Evolutionary conservation across 2,888 invertebrate species (phyloP).

Genomic region (Lasioglossum lativentre): DNA sequence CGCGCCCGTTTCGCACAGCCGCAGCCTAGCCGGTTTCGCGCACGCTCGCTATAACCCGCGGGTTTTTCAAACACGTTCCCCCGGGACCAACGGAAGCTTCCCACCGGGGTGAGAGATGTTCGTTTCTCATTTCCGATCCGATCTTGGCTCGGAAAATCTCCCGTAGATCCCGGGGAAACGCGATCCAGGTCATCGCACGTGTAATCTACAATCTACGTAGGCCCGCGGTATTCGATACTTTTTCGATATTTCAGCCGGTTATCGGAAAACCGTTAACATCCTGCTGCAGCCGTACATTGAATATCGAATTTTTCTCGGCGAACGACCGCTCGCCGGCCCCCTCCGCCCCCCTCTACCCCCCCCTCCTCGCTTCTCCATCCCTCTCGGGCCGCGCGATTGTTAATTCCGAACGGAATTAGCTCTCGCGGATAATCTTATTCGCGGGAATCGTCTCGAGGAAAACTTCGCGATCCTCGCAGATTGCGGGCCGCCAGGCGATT

Average conservation of each 20-base stretch:
- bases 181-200: background rate
- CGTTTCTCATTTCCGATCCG: constrained; percentile 4
- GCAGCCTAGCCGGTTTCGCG: background rate
- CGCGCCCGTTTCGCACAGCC: background rate
- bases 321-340: background rate
- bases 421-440: constrained; percentile 30
- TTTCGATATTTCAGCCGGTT: constrained; percentile 41
- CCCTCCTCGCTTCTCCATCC: background rate
- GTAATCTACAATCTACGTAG: background rate
- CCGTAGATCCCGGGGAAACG: background rate
- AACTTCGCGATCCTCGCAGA: constrained; percentile 22
- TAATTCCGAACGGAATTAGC: constrained; percentile 44
- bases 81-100: background rate
- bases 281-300: constrained; percentile 4
- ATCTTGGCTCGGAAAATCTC: background rate
- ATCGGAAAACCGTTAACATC: constrained; percentile 31
- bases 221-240: constrained; percentile 20
- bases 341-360: background rate
- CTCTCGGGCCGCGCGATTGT: constrained; percentile 11
- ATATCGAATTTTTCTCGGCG: constrained; percentile 35
- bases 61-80: background rate
- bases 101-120: background rate
- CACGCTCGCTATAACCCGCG: background rate
- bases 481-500: constrained; percentile 14
- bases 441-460: constrained; percentile 22